phyloP scores from a whole-genome alignment of 2,888 invertebrate species.

The Enoplolaimus lenunculus region DNA sequence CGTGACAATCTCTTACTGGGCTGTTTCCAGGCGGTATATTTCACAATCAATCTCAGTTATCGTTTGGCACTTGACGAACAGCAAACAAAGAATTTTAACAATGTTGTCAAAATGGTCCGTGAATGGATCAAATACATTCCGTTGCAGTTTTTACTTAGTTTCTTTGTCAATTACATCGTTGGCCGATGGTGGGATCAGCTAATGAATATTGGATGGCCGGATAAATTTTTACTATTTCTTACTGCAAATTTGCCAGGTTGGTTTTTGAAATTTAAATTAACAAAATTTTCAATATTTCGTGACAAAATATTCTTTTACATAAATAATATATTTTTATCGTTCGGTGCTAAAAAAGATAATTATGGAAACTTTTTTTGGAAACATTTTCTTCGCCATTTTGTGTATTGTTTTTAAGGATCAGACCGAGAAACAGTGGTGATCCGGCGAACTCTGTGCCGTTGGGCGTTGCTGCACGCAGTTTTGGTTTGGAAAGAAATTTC shows the following conservation, averaged over 20 bases:
- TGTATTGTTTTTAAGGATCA: no score
- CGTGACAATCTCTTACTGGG: no score
- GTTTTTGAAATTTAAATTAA: no score
- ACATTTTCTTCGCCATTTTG: no score
- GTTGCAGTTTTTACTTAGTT: conserved; percentile 12
- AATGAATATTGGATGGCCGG: conserved; percentile 17
- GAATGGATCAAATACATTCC: not conserved
- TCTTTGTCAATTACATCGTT: conserved; percentile 5
- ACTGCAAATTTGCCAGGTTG: conserved; percentile 14
- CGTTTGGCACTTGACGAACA: not conserved
- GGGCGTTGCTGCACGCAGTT: conserved; percentile 1
- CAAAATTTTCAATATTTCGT: no score
- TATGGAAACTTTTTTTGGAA: no score
- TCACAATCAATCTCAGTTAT: not conserved
- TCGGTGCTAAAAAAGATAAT: no score
- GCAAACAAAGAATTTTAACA: not conserved
- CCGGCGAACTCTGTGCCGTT: conserved; percentile 18
- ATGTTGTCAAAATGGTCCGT: not conserved
- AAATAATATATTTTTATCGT: no score
- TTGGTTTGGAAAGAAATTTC: conserved; percentile 22
- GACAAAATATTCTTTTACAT: no score
- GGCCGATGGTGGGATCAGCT: conserved; percentile 18
- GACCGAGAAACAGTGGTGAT: no score
- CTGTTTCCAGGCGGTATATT: not conserved
- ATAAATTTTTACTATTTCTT: conserved; percentile 14